Evolutionary conservation across 2,888 invertebrate species (phyloP).

Genomic region (Melipona bicolor): DNA sequence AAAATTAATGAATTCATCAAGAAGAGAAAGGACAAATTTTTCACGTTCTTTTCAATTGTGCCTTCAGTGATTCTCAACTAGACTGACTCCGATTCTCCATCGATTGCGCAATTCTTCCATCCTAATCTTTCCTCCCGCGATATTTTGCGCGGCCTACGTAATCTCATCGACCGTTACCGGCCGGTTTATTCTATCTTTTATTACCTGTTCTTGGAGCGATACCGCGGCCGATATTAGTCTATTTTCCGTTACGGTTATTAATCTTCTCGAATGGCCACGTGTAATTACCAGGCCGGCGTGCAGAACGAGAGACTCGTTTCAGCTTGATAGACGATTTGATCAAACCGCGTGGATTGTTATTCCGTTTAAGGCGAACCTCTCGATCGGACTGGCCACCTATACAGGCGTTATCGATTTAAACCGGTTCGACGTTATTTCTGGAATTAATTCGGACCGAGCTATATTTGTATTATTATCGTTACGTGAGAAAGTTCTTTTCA

Average conservation of each 20-base stretch:
- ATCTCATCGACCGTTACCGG: constrained; percentile 22
- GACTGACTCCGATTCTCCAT: background rate
- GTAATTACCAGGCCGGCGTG: constrained; percentile 12
- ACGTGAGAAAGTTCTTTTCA: background rate
- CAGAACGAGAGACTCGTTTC: background rate
- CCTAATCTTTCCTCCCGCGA: background rate
- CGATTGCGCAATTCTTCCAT: background rate
- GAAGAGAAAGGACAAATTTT: no score
- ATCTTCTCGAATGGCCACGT: constrained; percentile 25
- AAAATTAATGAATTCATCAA: no score
- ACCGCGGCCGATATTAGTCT: constrained; percentile 28
- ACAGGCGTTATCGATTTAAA: constrained; percentile 1
- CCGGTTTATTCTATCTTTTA: constrained; percentile 34
- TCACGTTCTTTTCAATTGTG: background rate
- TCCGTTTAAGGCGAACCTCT: background rate
- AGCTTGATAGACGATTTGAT: constrained; percentile 3
- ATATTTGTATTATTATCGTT: background rate
- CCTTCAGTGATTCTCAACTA: background rate
- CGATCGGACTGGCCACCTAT: background rate
- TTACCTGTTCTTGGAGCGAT: constrained; percentile 29
- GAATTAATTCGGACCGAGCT: constrained; percentile 17
- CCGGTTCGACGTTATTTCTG: constrained; percentile 3
- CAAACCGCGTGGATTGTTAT: background rate
- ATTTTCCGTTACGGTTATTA: constrained; percentile 34
- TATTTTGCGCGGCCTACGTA: constrained; percentile 2